Evolutionary conservation across 1,140 invertebrate genomes (phyloP).

Genomic region (Potamilus streckersoni): DNA sequence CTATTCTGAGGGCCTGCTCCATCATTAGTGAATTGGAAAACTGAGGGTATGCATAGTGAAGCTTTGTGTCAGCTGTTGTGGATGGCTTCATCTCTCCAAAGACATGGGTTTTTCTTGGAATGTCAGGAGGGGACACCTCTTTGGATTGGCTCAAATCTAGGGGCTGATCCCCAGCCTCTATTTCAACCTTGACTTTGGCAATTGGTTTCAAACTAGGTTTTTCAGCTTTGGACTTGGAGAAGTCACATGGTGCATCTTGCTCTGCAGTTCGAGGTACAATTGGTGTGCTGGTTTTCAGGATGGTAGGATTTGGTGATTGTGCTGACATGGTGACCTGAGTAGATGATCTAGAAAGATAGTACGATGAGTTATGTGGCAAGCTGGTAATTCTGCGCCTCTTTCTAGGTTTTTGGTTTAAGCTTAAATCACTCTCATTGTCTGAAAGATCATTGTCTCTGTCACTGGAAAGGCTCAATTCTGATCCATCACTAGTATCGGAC

Average conservation of each 20-base stretch:
- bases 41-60: conserved; percentile 31
- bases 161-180: conserved; percentile 32
- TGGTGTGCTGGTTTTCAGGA: too few species aligned
- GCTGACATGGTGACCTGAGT: too few species aligned
- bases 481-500: too few species aligned
- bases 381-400: too few species aligned
- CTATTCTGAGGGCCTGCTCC: conserved; percentile 47
- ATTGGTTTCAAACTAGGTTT: conserved; percentile 7
- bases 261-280: neutral
- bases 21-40: conserved; percentile 46
- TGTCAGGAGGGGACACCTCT: conserved; percentile 44
- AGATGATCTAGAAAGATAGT: too few species aligned
- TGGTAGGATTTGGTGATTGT: too few species aligned
- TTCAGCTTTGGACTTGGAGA: conserved; percentile 30
- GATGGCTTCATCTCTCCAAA: conserved; percentile 47
- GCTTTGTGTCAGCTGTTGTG: neutral
- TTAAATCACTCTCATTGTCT: too few species aligned
- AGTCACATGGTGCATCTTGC: conserved; percentile 38
- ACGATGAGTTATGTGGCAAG: too few species aligned
- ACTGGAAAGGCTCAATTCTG: too few species aligned
- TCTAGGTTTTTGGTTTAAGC: too few species aligned
- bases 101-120: conserved; percentile 56
- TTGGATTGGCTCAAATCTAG: conserved; percentile 43
- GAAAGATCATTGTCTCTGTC: too few species aligned
- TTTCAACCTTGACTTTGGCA: neutral